Conservation (phyloP, 2,113 vertebrate genomes). For the Proteles cristata region DNA sequence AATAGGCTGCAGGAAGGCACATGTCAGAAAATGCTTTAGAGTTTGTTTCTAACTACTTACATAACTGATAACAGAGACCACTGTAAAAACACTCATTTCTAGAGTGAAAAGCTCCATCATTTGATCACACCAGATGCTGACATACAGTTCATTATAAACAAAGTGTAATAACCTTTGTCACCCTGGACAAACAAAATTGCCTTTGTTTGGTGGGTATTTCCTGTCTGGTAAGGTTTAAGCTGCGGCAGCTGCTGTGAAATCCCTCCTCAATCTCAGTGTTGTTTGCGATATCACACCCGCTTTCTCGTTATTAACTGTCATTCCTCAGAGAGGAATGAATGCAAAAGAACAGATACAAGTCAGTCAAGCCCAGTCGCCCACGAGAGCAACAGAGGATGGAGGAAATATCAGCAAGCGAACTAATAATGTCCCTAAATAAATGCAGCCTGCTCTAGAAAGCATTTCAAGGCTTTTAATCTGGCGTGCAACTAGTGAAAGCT, state of each 20-base stretch:
- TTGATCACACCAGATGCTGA: not conserved
- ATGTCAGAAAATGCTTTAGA: not conserved
- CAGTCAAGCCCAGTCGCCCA: not conserved
- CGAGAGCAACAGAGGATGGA: not conserved
- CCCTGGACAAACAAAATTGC: not conserved
- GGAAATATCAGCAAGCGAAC: not conserved
- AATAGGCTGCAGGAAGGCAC: not conserved
- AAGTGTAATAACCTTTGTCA: not conserved
- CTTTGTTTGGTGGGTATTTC: not conserved
- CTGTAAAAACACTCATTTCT: not conserved
- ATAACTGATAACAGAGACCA: not conserved
- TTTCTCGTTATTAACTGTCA: constrained; percentile 36
- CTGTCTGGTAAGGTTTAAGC: not conserved
- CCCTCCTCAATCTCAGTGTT: not conserved
- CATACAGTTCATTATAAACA: not conserved
- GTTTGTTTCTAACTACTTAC: not conserved
- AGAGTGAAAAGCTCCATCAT: not conserved
- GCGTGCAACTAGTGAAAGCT: not conserved
- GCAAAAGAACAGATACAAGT: constrained; percentile 13
- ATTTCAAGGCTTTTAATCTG: not conserved
- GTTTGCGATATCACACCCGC: not conserved
- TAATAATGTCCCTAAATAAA: not conserved
- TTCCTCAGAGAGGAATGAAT: not conserved
- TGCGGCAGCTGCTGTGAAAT: not conserved
- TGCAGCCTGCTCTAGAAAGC: not conserved